Percentiles rank a stretch among this genome's conserved stretches.
These are phyloP conservation scores for Tineola bisselliella DNA, from an alignment of 2,888 invertebrate genomes.

Conservation along the genomic window DNA sequence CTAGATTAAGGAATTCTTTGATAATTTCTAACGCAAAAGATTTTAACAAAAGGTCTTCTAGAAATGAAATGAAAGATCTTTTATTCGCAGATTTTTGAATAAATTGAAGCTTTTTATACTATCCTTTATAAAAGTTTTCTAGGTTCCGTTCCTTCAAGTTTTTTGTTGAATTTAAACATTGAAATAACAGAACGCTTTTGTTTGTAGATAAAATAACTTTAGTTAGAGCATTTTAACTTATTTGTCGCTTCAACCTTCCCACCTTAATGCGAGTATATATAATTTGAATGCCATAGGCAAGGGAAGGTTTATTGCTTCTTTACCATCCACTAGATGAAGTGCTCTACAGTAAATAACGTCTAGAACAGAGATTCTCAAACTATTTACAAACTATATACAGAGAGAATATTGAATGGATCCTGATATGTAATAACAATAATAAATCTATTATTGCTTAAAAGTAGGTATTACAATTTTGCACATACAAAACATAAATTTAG, in stretches of 20 bases:
- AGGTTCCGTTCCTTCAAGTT: not conserved
- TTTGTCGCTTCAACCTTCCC: not conserved
- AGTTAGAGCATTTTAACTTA: not conserved
- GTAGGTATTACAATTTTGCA: too few species aligned
- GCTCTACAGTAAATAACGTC: too few species aligned
- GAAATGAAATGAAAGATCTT: not conserved
- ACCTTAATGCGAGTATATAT: too few species aligned
- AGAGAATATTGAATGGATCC: too few species aligned
- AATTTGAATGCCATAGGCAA: too few species aligned
- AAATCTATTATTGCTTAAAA: too few species aligned
- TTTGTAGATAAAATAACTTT: not conserved
- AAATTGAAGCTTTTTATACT: slow-evolving; percentile 3
- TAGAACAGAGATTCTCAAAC: too few species aligned
- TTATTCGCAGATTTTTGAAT: not conserved
- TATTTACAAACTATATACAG: too few species aligned
- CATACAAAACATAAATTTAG: too few species aligned
- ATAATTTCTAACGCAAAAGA: not conserved
- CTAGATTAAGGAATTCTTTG: slow-evolving; percentile 1
- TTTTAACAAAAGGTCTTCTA: not conserved
- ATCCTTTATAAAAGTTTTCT: not conserved
- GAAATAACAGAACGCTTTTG: not conserved
- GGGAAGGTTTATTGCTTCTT: too few species aligned
- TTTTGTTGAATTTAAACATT: not conserved
- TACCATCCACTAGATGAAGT: too few species aligned
- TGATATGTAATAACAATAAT: too few species aligned